Conservation (phyloP, 2,113 vertebrate species). For the Syngnathus scovelli region DNA sequence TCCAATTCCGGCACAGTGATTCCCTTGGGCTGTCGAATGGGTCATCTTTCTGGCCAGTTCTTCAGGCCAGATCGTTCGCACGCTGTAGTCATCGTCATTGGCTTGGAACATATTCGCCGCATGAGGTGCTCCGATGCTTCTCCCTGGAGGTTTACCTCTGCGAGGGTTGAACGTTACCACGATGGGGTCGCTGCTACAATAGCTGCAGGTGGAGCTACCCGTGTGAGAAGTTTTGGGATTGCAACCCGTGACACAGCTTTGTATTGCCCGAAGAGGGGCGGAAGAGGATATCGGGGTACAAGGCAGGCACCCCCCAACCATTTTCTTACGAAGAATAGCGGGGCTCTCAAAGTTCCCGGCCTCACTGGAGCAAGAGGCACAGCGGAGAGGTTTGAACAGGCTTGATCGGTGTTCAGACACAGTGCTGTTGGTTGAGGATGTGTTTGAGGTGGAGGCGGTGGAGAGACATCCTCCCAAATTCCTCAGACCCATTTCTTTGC, state of each 20-base stretch:
- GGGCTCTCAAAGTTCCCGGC: conserved; percentile 69
- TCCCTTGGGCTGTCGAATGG: conserved; percentile 63
- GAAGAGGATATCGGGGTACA: conserved; percentile 72
- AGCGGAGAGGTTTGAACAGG: conserved; percentile 67
- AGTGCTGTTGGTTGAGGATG: conserved; percentile 74
- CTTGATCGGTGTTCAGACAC: conserved; percentile 67
- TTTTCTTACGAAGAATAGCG: conserved; percentile 67
- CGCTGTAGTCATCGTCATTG: conserved; percentile 76
- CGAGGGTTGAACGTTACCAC: conserved; percentile 78
- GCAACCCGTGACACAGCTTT: conserved; percentile 74
- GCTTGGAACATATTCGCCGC: conserved; percentile 47
- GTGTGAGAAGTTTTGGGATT: conserved; percentile 74
- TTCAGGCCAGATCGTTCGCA: conserved; percentile 79
- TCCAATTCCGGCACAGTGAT: conserved; percentile 51
- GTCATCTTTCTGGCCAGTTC: conserved; percentile 79
- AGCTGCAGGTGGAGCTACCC: conserved; percentile 79
- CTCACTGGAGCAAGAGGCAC: conserved; percentile 68
- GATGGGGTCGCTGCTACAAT: conserved; percentile 83
- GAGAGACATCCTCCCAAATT: conserved; percentile 74
- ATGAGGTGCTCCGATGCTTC: conserved; percentile 46
- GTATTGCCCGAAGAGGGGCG: conserved; percentile 68
- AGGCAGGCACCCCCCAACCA: conserved; percentile 74
- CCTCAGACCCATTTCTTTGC: conserved; percentile 66
- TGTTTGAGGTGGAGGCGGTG: conserved; percentile 72
- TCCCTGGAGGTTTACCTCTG: conserved; percentile 60